Evolutionary conservation across 1,140 invertebrate species (phyloP).

Genomic region (Cydia pomonella): DNA sequence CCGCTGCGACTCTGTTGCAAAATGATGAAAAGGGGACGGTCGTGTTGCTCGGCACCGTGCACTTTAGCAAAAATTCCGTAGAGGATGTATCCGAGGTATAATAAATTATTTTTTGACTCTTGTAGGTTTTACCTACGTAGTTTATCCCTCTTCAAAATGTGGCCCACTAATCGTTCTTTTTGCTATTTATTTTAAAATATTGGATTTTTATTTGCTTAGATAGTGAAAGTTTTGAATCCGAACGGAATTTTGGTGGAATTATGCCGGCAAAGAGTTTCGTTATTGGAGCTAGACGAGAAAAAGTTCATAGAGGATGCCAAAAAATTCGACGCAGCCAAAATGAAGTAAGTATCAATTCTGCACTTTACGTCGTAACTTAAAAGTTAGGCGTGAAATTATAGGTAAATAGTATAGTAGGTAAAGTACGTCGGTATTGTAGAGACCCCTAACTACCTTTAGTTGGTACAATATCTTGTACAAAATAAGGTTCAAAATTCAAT

Average conservation of each 20-base stretch:
- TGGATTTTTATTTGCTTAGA: slow-evolving; percentile 78
- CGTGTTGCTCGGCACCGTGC: slow-evolving; percentile 94
- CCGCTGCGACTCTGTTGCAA: slow-evolving; percentile 63
- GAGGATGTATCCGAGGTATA: slow-evolving; percentile 87
- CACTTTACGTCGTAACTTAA: no score
- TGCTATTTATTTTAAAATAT: no score
- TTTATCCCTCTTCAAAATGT: no score
- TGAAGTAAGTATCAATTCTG: slow-evolving; percentile 56
- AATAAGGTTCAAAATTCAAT: no score
- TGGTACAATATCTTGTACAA: no score
- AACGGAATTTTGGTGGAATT: slow-evolving; percentile 96
- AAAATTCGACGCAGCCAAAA: slow-evolving; percentile 88
- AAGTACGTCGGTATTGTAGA: no score
- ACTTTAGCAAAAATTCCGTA: slow-evolving; percentile 95
- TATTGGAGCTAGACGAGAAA: slow-evolving; percentile 95
- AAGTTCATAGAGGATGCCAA: slow-evolving; percentile 93
- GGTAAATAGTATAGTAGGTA: no score
- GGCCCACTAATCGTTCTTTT: no score
- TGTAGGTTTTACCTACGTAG: no score
- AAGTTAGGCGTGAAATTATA: no score
- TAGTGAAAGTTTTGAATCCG: slow-evolving; percentile 93
- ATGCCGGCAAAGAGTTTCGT: slow-evolving; percentile 90
- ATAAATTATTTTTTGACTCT: no score
- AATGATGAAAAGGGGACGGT: slow-evolving; percentile 62
- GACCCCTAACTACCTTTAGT: no score